phyloP scores from a whole-genome alignment of 2,113 vertebrate species.

The Bubo scandiacus region DNA sequence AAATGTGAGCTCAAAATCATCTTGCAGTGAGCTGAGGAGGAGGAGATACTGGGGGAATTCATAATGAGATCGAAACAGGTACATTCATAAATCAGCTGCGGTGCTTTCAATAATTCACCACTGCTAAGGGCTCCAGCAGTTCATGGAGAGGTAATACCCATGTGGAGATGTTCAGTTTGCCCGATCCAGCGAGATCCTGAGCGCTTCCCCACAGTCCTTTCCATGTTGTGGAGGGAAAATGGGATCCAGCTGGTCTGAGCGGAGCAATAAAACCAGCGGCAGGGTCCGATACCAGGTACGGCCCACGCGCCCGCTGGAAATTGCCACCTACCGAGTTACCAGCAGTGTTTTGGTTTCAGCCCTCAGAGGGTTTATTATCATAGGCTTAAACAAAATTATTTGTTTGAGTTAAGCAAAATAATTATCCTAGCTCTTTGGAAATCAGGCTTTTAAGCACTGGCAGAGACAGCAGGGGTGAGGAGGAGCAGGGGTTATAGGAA shows the following conservation, averaged over 20 bases:
- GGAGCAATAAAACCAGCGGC: neutral
- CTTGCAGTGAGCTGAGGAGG: neutral
- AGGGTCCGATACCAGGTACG: fast-evolving
- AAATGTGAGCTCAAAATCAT: neutral
- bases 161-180: fast-evolving
- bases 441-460: neutral
- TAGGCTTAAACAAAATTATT: neutral
- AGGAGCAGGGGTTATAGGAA: neutral
- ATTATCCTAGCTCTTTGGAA: neutral
- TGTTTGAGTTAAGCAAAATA: neutral
- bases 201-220: neutral
- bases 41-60: neutral
- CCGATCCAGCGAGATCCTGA: neutral
- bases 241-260: neutral
- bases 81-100: neutral
- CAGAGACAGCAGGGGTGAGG: neutral
- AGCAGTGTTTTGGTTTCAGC: neutral
- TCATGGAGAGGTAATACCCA: neutral
- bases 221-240: fast-evolving
- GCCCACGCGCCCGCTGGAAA: neutral
- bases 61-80: neutral
- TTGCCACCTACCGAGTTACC: neutral
- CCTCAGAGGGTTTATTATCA: neutral
- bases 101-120: neutral
- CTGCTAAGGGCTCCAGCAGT: neutral